Evolutionary conservation across 2,888 invertebrate genomes (phyloP), one percentile per base, ranked within the genome.

Genomic region (Tetramorium bicarinatum): DNA sequence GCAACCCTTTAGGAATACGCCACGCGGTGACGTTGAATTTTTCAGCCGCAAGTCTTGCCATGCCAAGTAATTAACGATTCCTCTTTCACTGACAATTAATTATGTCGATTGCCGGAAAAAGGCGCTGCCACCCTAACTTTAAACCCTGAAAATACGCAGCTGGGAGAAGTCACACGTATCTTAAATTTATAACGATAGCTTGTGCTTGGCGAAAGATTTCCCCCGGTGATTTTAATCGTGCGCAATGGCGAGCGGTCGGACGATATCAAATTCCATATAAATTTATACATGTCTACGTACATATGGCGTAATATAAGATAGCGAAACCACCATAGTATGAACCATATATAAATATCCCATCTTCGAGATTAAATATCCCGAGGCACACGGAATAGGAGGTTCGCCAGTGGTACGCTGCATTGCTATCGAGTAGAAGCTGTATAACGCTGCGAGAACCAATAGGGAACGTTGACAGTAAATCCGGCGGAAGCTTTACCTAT

Each of bases 401-500:
- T 54, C 13, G 38, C 54, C 18, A 52, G 18, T 29, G 34, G 3
- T 38, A 47, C 7, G 72, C 15, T 47, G n/a, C 41, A 76, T 38
- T 29, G 18, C 25, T 64, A 47, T 44, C 54, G 54, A 49, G 62
- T 49, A 54, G 61, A 82, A 69, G 54, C 44, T 77, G 49, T 54
- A 75, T 82, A 86, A 83, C 61, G 83, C 54, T 13, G 62, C 34
- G 44, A 54, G 83, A 76, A 84, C 91, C 91, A 90, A 90, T 91
- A 85, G 88, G 86, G 85, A 84, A 87, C 83, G 86, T 85, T 84
- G 89, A 86, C 80, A 67, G 89, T 88, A 88, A 89, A 89, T 82
- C 84, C 85, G 86, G 85, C 90, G 83, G 89, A 85, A 89, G 91
- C 90, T 91, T 91, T 89, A 90, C 88, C 90, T 89, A 88, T 88